Evolutionary conservation across 2,113 vertebrate species (phyloP).

Genomic region (Recurvirostra avosetta): DNA sequence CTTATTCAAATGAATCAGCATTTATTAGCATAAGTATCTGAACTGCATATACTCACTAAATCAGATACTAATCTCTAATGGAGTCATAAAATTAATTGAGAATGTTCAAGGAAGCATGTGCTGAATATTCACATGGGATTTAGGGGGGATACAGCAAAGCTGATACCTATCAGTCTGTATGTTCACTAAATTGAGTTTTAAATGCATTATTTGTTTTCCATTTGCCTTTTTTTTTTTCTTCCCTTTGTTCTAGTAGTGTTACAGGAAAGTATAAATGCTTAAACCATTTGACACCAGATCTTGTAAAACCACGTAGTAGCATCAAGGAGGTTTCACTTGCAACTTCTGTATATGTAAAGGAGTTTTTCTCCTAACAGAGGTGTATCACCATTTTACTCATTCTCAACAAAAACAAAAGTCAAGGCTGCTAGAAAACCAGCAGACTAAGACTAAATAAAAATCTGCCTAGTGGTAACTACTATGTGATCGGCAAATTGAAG

Average conservation of each 20-base stretch:
- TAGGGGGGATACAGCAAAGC: not conserved
- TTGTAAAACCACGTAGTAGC: not conserved
- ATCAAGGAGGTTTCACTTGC: not conserved
- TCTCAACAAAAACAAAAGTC: not conserved
- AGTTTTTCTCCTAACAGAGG: not conserved
- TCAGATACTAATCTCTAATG: not conserved
- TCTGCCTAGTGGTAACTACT: not conserved
- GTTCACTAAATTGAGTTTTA: not conserved
- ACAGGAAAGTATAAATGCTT: not conserved
- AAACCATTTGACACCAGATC: not conserved
- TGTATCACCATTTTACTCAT: not conserved
- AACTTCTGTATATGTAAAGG: not conserved
- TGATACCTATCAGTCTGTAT: not conserved
- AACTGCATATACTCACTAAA: not conserved
- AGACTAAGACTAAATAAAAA: not conserved
- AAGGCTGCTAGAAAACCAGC: not conserved
- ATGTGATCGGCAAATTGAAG: not conserved
- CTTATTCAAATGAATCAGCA: not conserved
- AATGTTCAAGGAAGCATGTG: not conserved
- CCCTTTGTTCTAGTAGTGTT: not conserved
- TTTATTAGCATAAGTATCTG: not conserved
- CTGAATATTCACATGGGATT: not conserved
- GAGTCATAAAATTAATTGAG: not conserved
- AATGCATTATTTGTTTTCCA: not conserved
- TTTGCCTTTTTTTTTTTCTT: not conserved